Conservation (phyloP, 2,888 invertebrate genomes). For the Cabera pusaria region DNA sequence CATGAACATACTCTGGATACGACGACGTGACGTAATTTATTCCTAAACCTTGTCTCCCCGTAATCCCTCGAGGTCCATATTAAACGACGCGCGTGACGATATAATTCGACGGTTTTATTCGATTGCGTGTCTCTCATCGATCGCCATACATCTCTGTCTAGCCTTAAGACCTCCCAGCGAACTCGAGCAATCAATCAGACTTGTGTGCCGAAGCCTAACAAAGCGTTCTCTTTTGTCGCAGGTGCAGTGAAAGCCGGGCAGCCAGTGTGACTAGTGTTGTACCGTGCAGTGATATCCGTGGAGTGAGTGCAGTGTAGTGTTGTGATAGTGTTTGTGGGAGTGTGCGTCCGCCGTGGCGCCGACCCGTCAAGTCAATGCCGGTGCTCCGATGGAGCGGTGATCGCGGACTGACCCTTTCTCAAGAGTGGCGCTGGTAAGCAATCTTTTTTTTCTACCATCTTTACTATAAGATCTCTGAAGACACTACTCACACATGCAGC, state of each 20-base stretch:
- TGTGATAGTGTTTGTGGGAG: constrained; percentile 42
- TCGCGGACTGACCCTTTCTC: constrained; percentile 73
- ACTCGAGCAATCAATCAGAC: constrained; percentile 23
- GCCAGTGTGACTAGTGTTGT: constrained; percentile 35
- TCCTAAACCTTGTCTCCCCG: constrained; percentile 5
- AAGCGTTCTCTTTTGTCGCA: constrained; percentile 51
- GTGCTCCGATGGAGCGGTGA: constrained; percentile 82
- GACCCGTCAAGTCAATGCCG: constrained; percentile 74
- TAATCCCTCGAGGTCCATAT: background rate
- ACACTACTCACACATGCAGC: too few species aligned
- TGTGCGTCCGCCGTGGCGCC: constrained; percentile 66
- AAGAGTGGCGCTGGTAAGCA: constrained; percentile 77
- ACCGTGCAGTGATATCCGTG: constrained; percentile 33
- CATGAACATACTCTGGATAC: constrained; percentile 16
- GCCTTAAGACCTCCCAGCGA: constrained; percentile 14
- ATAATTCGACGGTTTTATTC: constrained; percentile 8
- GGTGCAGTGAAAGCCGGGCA: constrained; percentile 51
- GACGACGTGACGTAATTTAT: constrained; percentile 15
- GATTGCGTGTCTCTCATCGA: constrained; percentile 16
- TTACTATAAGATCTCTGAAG: too few species aligned
- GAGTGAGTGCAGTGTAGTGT: constrained; percentile 32
- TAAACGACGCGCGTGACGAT: constrained; percentile 4
- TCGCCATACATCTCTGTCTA: constrained; percentile 18
- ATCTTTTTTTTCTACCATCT: background rate
- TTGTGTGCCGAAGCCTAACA: constrained; percentile 30